Base-by-base conservation (phyloP, 2,113 vertebrate species). In the Odontophorus gujanensis region DNA sequence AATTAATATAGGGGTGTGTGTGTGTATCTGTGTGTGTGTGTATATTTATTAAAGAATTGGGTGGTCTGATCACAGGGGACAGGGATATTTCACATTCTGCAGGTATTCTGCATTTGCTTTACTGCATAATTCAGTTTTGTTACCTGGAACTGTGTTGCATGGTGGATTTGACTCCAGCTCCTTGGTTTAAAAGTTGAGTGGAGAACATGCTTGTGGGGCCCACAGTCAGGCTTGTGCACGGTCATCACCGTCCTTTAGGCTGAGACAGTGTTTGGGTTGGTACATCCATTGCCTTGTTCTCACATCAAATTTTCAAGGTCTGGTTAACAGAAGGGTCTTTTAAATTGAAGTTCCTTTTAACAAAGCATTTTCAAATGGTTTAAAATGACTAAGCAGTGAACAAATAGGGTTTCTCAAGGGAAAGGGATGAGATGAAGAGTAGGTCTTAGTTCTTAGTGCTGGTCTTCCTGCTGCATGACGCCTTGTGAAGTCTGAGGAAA, bases 221-320 rank as follows among this genome's bases (percentile, higher is more conserved):
- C 6, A 0, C 34, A 18, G n/a, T 65, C 53, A 61, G 65, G 30
- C 24, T 90, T 36, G 36, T 6, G 5, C 1, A 0, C 47, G 28
- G 81, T 42, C 8, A 47, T 47, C 62, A 19, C 2, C n/a, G 42
- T 81, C 21, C 21, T 83, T 12, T 42, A 34, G 18, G 26, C 1
- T 74, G 75, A 87, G 67, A 65, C n/a, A 50, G 19, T 38, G 28
- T 20, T 50, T 77, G 63, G 61, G 17, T 38, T 63, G 65, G 7
- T 81, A 25, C 18, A 40, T 83, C 25, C 36, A 51, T 7, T n/a
- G 16, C 67, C 63, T 65, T 81, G 24, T 61, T 71, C 55, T 71
- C 13, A 7, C 15, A 36, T 36, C 43, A 55, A 71, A 62, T 55
- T 90, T 87, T 85, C 55, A 18, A 3, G 30, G 28, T 26, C n/a